phyloP scores from a whole-genome alignment of 2,888 invertebrate species.

The Cryptophagus acutangulus region DNA sequence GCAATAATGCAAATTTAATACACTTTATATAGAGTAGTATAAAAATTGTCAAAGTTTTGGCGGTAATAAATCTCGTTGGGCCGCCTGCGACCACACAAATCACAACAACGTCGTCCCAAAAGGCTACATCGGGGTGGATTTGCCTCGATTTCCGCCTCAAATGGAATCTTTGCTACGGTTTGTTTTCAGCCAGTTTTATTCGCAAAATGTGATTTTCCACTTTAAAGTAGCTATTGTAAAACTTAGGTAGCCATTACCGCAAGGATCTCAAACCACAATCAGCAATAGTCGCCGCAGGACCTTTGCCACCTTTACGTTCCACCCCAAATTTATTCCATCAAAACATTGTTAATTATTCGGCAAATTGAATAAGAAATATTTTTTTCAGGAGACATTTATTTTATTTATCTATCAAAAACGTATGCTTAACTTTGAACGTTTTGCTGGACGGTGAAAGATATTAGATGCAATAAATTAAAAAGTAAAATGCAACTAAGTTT shows the following conservation, averaged over 20 bases:
- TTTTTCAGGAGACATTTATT: too few relatives aligned
- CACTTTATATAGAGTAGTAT: too few relatives aligned
- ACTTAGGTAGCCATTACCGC: conserved; percentile 20
- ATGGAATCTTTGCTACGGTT: conserved; percentile 26
- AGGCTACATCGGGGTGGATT: conserved; percentile 19
- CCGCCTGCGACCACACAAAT: conserved; percentile 28
- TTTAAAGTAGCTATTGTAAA: conserved; percentile 27
- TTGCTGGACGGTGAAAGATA: too few relatives aligned
- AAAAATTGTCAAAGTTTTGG: conserved; percentile 22
- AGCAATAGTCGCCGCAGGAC: conserved; percentile 13
- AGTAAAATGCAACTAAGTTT: too few relatives aligned
- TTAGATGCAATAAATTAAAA: too few relatives aligned
- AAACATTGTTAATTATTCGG: too few relatives aligned
- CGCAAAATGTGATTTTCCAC: conserved; percentile 25
- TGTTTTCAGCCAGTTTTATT: conserved; percentile 27
- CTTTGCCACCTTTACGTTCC: too few relatives aligned
- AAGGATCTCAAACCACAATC: conserved; percentile 15
- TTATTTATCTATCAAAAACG: too few relatives aligned
- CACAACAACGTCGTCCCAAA: conserved; percentile 28
- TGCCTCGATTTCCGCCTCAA: conserved; percentile 29
- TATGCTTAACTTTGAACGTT: too few relatives aligned
- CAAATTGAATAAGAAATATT: too few relatives aligned
- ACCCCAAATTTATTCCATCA: too few relatives aligned
- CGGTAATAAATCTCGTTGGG: conserved; percentile 27
- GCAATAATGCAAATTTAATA: too few relatives aligned